phyloP scores from a whole-genome alignment of 2,113 vertebrate species.

The Phycodurus eques region DNA sequence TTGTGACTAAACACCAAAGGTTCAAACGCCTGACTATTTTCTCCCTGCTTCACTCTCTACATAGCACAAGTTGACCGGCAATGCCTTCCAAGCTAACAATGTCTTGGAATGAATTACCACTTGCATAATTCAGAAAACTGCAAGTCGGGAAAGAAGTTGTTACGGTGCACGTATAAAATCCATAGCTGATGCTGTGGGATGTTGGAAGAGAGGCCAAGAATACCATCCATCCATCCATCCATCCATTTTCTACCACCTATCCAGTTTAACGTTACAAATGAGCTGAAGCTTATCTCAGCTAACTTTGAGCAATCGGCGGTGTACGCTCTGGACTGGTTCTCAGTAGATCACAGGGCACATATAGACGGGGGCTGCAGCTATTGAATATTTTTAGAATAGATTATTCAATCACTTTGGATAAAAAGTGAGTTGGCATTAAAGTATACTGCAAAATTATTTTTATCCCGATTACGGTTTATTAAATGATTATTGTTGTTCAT shows the following conservation, averaged over 20 bases:
- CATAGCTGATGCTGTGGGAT: background rate
- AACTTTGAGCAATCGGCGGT: background rate
- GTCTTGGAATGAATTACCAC: conserved; percentile 13
- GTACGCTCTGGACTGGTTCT: too few relatives aligned
- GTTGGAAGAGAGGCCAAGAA: background rate
- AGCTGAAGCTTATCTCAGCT: too few relatives aligned
- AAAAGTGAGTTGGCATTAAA: too few relatives aligned
- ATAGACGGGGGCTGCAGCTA: too few relatives aligned
- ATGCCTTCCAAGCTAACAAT: background rate
- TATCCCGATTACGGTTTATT: too few relatives aligned
- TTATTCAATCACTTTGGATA: too few relatives aligned
- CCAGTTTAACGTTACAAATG: background rate
- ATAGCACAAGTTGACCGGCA: conserved; percentile 3
- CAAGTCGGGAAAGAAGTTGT: conserved; percentile 16
- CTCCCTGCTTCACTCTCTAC: background rate
- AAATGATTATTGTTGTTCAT: too few relatives aligned
- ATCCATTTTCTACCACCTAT: background rate
- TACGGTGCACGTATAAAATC: background rate
- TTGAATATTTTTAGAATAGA: too few relatives aligned
- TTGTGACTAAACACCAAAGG: background rate
- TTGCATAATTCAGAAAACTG: conserved; percentile 1
- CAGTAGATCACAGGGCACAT: too few relatives aligned
- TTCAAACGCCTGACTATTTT: background rate
- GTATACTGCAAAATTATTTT: too few relatives aligned
- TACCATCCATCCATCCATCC: background rate